Conservation (phyloP, 2,888 invertebrate species). For the Dendrolimus pini region DNA sequence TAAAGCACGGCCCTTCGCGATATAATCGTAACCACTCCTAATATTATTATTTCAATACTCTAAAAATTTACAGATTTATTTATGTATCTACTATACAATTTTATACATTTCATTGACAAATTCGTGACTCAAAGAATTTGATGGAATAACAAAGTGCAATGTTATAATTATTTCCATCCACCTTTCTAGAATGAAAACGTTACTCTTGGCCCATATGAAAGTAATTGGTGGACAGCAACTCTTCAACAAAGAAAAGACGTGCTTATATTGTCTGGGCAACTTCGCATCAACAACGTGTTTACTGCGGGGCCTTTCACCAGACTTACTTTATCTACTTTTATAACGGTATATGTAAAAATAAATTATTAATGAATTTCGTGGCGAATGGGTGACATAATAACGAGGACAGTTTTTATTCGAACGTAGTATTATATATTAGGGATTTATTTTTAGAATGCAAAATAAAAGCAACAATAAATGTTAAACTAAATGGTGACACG, state of each 20-base stretch:
- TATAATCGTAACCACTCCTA: background rate
- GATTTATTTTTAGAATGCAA: too few relatives aligned
- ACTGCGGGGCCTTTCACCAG: slow-evolving; percentile 59
- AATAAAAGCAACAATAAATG: too few relatives aligned
- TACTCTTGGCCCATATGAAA: slow-evolving; percentile 49
- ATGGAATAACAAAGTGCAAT: too few relatives aligned
- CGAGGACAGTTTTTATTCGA: background rate
- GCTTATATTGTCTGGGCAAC: slow-evolving; percentile 43
- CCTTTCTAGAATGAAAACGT: slow-evolving; percentile 39
- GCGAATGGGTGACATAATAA: background rate
- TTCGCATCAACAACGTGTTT: slow-evolving; percentile 39
- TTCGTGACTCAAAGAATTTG: too few relatives aligned
- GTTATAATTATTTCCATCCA: too few relatives aligned
- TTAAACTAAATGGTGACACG: too few relatives aligned
- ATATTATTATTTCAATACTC: background rate
- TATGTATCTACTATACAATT: too few relatives aligned
- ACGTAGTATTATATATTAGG: background rate
- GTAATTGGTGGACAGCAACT: slow-evolving; percentile 47
- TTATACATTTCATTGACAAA: too few relatives aligned
- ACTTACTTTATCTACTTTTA: slow-evolving; percentile 53
- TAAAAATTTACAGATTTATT: too few relatives aligned
- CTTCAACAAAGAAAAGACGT: slow-evolving; percentile 33
- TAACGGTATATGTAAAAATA: slow-evolving; percentile 30
- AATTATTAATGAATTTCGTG: background rate
- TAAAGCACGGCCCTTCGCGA: background rate